These are phyloP conservation scores for Caenorhabditis uteleia DNA, from an alignment of 2,888 invertebrate genomes.

Conservation along the genomic window DNA sequence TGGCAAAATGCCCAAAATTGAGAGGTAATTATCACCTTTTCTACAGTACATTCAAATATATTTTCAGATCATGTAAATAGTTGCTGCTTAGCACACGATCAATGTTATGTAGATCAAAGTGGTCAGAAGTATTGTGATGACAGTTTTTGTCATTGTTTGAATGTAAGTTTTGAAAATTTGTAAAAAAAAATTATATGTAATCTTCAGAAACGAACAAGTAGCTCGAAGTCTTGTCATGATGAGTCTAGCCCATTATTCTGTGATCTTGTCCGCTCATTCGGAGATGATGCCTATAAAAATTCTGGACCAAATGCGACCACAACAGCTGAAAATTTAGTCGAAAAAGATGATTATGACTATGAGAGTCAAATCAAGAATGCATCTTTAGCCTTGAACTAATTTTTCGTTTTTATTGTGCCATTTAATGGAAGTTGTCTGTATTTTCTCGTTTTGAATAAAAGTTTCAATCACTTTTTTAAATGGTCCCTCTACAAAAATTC, in stretches of 20 bases:
- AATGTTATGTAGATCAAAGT: conserved; percentile 2
- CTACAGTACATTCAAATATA: too few relatives aligned
- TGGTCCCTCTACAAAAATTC: too few relatives aligned
- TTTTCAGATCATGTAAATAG: conserved; percentile 1
- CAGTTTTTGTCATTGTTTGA: conserved; percentile 49
- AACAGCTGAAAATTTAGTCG: conserved; percentile 25
- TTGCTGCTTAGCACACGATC: conserved; percentile 1
- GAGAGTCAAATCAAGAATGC: conserved; percentile 18
- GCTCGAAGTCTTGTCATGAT: conserved; percentile 40
- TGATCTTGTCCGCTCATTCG: conserved; percentile 40
- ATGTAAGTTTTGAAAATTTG: conserved; percentile 35
- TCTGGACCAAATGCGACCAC: conserved; percentile 35
- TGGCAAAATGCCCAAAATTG: conserved; percentile 36
- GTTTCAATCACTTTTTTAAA: too few relatives aligned
- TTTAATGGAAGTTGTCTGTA: too few relatives aligned
- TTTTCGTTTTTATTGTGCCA: too few relatives aligned
- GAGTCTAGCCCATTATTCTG: conserved; percentile 45
- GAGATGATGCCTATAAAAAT: conserved; percentile 36
- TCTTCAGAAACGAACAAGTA: conserved; percentile 31
- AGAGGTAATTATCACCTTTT: conserved; percentile 9
- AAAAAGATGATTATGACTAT: conserved; percentile 36
- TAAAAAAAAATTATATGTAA: neutral
- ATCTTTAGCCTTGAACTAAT: neutral
- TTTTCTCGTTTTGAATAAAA: too few relatives aligned
- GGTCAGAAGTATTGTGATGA: conserved; percentile 53